Conservation (phyloP, 2,113 vertebrate species). For the Erythrocebus patas region DNA sequence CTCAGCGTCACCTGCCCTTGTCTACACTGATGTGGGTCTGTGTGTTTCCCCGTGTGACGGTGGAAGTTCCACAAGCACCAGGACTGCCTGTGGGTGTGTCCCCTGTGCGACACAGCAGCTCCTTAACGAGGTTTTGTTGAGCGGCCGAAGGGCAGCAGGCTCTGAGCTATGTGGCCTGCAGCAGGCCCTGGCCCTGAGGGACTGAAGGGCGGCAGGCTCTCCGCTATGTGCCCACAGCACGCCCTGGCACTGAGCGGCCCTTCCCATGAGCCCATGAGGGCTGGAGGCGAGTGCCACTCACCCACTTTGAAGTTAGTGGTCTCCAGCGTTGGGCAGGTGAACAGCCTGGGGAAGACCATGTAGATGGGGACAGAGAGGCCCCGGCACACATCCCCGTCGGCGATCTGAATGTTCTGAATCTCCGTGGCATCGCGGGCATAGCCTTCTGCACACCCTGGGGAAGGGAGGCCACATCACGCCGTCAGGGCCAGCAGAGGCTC, state of each 20-base stretch:
- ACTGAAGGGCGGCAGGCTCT: no score
- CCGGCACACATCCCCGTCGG: conserved; percentile 94
- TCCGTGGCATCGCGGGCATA: conserved; percentile 97
- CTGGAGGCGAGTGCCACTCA: conserved; percentile 58
- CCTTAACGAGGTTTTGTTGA: not conserved
- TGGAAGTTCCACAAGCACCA: not conserved
- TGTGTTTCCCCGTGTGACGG: rapidly evolving
- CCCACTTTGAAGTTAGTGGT: conserved; percentile 99
- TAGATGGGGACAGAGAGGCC: conserved; percentile 92
- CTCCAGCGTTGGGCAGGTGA: conserved; percentile 96
- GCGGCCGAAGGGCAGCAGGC: rapidly evolving
- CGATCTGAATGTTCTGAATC: conserved; percentile 99
- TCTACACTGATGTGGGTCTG: rapidly evolving
- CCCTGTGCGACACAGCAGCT: rapidly evolving
- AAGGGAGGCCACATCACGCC: rapidly evolving
- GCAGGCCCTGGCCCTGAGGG: not conserved
- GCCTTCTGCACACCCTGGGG: conserved; percentile 94
- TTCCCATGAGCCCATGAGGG: rapidly evolving
- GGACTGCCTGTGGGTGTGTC: no score
- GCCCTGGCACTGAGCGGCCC: not conserved
- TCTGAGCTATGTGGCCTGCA: no score
- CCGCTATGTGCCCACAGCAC: not conserved
- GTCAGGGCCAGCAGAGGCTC: not conserved
- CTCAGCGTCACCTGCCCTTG: rapidly evolving
- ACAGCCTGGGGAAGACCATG: conserved; percentile 97